Conservation (phyloP, 2,797 vertebrate species). For the Miichthys miiuy region DNA sequence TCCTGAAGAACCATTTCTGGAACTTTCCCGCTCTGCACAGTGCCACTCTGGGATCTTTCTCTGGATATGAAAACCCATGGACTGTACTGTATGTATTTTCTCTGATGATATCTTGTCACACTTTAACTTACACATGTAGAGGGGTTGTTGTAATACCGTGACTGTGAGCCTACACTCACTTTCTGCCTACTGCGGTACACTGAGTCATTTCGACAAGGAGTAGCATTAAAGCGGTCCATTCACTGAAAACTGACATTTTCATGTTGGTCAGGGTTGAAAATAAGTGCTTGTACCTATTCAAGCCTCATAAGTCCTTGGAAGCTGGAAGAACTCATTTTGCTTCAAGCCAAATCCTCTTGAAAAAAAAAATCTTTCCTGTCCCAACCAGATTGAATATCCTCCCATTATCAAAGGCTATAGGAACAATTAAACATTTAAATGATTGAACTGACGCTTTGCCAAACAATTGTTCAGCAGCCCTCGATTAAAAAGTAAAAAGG, state of each 20-base stretch:
- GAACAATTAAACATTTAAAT: slow-evolving; percentile 33
- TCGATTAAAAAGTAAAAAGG: slow-evolving; percentile 11
- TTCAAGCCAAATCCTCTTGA: slow-evolving; percentile 21
- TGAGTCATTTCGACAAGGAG: slow-evolving; percentile 40
- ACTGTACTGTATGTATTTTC: slow-evolving; percentile 72
- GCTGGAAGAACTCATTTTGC: slow-evolving; percentile 11
- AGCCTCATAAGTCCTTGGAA: slow-evolving; percentile 34
- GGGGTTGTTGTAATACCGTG: slow-evolving; percentile 43
- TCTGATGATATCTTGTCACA: slow-evolving; percentile 56
- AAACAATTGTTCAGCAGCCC: slow-evolving; percentile 44
- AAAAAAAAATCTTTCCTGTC: slow-evolving; percentile 2
- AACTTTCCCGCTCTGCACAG: slow-evolving; percentile 64
- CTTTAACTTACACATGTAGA: slow-evolving; percentile 51
- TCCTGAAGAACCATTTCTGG: slow-evolving; percentile 51
- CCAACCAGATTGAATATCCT: slow-evolving; percentile 6
- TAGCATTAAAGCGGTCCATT: slow-evolving; percentile 19
- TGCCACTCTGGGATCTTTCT: slow-evolving; percentile 63
- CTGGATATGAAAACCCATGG: slow-evolving; percentile 59
- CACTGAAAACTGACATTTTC: slow-evolving; percentile 34
- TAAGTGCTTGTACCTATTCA: slow-evolving; percentile 43
- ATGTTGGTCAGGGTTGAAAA: slow-evolving; percentile 58
- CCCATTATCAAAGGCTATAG: slow-evolving; percentile 20
- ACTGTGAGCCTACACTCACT: slow-evolving; percentile 27
- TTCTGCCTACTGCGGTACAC: slow-evolving; percentile 41
- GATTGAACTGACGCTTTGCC: slow-evolving; percentile 25